Conservation (phyloP, 2,888 invertebrate genomes). For the Pristionchus entomophagus region DNA sequence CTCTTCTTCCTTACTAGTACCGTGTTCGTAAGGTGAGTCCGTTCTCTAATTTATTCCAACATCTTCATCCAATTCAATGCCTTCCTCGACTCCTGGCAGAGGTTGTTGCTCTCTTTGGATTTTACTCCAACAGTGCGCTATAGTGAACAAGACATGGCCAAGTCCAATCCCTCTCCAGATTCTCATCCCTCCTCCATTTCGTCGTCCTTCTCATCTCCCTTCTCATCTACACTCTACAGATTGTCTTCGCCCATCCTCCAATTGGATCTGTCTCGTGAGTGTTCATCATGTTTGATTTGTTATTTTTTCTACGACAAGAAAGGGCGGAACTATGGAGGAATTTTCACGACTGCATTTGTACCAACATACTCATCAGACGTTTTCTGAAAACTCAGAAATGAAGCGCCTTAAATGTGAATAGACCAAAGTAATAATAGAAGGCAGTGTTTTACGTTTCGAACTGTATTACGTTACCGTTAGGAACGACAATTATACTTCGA, state of each 20-base stretch:
- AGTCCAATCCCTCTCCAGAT: slow-evolving; percentile 56
- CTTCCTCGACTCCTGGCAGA: no score
- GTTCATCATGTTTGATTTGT: background rate
- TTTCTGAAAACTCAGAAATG: no score
- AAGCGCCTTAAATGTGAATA: no score
- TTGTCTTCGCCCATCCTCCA: slow-evolving; percentile 67
- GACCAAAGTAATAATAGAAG: no score
- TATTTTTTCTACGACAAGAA: background rate
- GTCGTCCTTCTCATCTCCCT: slow-evolving; percentile 55
- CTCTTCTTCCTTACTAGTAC: slow-evolving; percentile 72
- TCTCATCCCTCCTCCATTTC: slow-evolving; percentile 56
- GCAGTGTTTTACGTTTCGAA: no score
- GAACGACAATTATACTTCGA: background rate
- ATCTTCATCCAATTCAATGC: no score
- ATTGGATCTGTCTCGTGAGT: slow-evolving; percentile 57
- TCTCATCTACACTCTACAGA: slow-evolving; percentile 66
- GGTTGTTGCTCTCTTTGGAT: no score
- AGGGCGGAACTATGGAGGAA: background rate
- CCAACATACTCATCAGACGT: no score
- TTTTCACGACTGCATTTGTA: background rate
- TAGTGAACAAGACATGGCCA: no score
- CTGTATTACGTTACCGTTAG: no score
- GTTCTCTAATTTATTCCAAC: background rate
- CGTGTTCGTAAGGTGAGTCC: slow-evolving; percentile 62
- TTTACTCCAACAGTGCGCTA: no score